phyloP scores from a whole-genome alignment of 1,140 invertebrate genomes.

The Scaptomyza graminum region DNA sequence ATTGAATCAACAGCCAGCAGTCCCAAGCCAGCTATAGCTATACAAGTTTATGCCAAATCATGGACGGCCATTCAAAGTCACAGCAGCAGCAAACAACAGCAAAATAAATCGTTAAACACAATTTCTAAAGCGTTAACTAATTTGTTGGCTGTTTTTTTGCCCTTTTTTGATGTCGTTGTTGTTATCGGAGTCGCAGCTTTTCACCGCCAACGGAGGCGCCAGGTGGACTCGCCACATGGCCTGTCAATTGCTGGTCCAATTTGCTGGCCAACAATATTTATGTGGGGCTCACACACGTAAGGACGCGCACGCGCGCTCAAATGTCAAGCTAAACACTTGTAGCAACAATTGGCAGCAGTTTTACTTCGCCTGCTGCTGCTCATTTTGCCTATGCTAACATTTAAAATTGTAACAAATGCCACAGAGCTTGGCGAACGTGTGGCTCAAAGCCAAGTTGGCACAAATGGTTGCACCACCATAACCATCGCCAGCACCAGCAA shows the following conservation, averaged over 20 bases:
- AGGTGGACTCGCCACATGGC: constrained; percentile 28
- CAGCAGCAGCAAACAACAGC: constrained; percentile 30
- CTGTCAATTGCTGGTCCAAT: constrained; percentile 50
- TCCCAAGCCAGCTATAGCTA: constrained; percentile 24
- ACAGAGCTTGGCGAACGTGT: constrained; percentile 74
- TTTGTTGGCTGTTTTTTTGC: constrained; percentile 60
- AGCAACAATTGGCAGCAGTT: constrained; percentile 78
- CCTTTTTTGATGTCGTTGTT: constrained; percentile 27
- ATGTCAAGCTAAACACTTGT: constrained; percentile 80
- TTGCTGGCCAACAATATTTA: constrained; percentile 41
- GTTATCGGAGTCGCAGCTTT: constrained; percentile 41
- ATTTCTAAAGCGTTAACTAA: constrained; percentile 59
- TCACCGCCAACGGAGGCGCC: constrained; percentile 58
- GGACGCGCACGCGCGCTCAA: constrained; percentile 55
- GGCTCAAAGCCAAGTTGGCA: constrained; percentile 62
- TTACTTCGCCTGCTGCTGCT: constrained; percentile 39
- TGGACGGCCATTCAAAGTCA: constrained; percentile 47
- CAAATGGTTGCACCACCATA: constrained; percentile 34
- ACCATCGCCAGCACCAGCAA: constrained; percentile 6
- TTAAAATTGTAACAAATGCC: constrained; percentile 83
- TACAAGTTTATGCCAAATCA: constrained; percentile 77
- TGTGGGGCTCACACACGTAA: constrained; percentile 30
- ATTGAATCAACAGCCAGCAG: constrained; percentile 66
- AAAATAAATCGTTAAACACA: constrained; percentile 49
- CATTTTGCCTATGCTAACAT: constrained; percentile 72